Conservation (phyloP, 37 sponge, comb jelly and placozoan species). For the Aphrocallistes beatrix region DNA sequence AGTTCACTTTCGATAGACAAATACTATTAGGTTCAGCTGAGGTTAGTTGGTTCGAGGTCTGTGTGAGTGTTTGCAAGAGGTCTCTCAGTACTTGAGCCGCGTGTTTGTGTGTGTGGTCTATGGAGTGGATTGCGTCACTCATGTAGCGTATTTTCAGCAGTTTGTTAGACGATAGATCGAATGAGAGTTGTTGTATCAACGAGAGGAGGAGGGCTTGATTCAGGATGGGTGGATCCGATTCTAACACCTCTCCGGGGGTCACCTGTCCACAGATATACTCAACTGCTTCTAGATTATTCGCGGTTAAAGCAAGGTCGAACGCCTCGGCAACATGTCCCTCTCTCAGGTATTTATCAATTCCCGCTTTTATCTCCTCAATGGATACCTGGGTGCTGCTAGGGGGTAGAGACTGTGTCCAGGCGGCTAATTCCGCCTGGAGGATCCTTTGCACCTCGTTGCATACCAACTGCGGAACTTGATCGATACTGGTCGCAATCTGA, state of each 20-base stretch:
- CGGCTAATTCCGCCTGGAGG: neutral
- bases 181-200: constrained; percentile 75
- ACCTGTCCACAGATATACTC: constrained; percentile 50
- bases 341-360: neutral
- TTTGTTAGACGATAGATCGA: constrained; percentile 41
- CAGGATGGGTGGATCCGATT: constrained; percentile 34
- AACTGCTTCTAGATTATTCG: constrained; percentile 22
- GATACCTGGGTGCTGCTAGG: neutral
- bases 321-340: neutral
- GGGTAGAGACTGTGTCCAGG: neutral
- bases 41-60: neutral
- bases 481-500: neutral
- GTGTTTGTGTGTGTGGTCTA: neutral
- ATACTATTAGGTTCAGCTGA: neutral
- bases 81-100: neutral
- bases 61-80: constrained; percentile 7
- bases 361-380: neutral
- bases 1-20: neutral
- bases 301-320: constrained; percentile 15
- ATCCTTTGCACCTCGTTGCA: neutral
- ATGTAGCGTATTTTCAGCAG: constrained; percentile 47
- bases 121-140: neutral
- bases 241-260: constrained; percentile 61
- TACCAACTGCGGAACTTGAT: neutral
- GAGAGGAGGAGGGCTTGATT: constrained; percentile 76